Percentiles rank a stretch among this genome's conserved stretches.
These are phyloP conservation scores for Drosophila nigromelanica DNA, from an alignment of 1,140 invertebrate species.

Conservation along the genomic window DNA sequence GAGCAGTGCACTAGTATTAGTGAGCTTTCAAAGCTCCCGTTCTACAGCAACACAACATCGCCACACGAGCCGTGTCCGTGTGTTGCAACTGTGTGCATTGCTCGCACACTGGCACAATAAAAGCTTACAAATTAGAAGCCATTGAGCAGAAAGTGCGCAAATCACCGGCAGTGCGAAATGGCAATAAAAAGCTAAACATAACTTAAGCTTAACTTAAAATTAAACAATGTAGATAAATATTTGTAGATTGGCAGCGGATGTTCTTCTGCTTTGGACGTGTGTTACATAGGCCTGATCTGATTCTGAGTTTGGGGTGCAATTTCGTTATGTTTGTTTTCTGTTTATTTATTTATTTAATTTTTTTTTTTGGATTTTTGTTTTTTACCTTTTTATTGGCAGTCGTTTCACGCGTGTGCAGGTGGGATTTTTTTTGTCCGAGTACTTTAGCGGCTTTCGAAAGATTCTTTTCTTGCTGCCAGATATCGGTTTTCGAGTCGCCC, in stretches of 20 bases:
- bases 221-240: constrained; percentile 16
- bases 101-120: constrained; percentile 10
- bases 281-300: constrained; percentile 32
- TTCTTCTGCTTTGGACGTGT: constrained; percentile 14
- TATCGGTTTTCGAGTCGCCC: constrained; percentile 84
- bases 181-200: constrained; percentile 35
- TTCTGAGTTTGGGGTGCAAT: constrained; percentile 12
- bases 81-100: constrained; percentile 6
- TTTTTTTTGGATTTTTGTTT: constrained; percentile 24
- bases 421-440: constrained; percentile 84
- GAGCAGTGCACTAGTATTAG: constrained; percentile 10
- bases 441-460: constrained; percentile 84
- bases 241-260: constrained; percentile 8
- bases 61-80: not conserved
- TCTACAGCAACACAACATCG: not conserved
- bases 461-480: constrained; percentile 84
- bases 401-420: constrained; percentile 84
- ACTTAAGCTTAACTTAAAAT: constrained; percentile 18
- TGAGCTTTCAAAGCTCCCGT: constrained; percentile 3
- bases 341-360: constrained; percentile 6
- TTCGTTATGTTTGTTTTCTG: not conserved
- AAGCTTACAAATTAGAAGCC: constrained; percentile 39
- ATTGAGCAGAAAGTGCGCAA: constrained; percentile 47
- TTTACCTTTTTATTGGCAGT: constrained; percentile 84
- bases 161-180: constrained; percentile 49